A percentile compares a stretch with the other conserved stretches of the same genome.
phyloP scores from a whole-genome alignment of 2,888 invertebrate species.

The Cosmia trapezina region DNA sequence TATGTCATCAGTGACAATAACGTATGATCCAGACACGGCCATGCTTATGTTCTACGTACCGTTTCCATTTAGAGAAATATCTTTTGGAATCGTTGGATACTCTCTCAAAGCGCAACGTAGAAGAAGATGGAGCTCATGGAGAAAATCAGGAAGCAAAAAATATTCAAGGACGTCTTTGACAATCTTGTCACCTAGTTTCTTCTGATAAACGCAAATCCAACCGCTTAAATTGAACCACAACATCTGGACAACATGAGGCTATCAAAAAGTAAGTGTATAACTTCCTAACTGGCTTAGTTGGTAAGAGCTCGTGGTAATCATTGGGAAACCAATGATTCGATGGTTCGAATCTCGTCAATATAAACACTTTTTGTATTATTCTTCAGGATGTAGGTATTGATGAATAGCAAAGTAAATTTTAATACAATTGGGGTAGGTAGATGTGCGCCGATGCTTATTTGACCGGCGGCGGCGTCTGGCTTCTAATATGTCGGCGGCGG shows the following conservation, averaged over 20 bases:
- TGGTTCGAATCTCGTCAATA: too few relatives aligned
- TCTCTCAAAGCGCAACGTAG: constrained; percentile 49
- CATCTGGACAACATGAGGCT: constrained; percentile 82
- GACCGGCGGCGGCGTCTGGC: too few relatives aligned
- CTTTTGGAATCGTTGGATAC: constrained; percentile 70
- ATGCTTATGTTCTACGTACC: constrained; percentile 65
- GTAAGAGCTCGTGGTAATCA: too few relatives aligned
- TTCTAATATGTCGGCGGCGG: too few relatives aligned
- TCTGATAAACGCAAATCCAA: not conserved
- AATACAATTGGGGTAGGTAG: too few relatives aligned
- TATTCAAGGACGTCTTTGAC: constrained; percentile 2
- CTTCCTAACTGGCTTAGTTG: too few relatives aligned
- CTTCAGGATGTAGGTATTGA: too few relatives aligned
- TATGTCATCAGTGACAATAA: constrained; percentile 63
- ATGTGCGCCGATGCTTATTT: too few relatives aligned
- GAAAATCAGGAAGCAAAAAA: not conserved
- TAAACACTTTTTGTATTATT: too few relatives aligned
- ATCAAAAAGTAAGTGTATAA: constrained; percentile 76
- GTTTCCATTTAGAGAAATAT: constrained; percentile 70
- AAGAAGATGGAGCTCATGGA: not conserved
- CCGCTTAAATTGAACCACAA: constrained; percentile 74
- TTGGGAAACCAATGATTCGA: too few relatives aligned
- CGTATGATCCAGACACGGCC: constrained; percentile 52
- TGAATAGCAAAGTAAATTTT: too few relatives aligned
- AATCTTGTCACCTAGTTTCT: not conserved